Conservation (phyloP, 2,888 invertebrate species). For the Zelleria hepariella region DNA sequence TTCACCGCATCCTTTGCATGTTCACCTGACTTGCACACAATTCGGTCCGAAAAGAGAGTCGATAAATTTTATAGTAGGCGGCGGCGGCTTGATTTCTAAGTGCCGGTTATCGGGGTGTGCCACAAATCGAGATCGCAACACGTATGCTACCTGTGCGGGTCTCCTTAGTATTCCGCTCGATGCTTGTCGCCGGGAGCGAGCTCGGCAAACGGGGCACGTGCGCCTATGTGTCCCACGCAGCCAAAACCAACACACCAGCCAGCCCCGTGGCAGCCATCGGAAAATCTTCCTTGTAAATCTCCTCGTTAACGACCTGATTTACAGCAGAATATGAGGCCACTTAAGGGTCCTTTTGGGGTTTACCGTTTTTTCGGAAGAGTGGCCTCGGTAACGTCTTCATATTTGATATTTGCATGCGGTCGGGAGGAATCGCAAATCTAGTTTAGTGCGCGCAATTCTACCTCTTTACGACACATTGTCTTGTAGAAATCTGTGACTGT, state of each 20-base stretch:
- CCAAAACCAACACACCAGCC: conserved; percentile 43
- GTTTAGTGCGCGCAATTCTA: not conserved
- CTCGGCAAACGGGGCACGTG: conserved; percentile 62
- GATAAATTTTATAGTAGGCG: conserved; percentile 57
- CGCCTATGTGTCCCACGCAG: conserved; percentile 67
- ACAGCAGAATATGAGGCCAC: conserved; percentile 19
- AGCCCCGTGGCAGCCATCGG: conserved; percentile 35
- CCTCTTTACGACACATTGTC: no score
- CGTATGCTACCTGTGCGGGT: conserved; percentile 44
- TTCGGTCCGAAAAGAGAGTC: conserved; percentile 51
- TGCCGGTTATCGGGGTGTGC: conserved; percentile 70
- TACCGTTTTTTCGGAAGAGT: not conserved
- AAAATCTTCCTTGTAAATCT: conserved; percentile 70
- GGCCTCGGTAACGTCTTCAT: not conserved
- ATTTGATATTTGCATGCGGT: not conserved
- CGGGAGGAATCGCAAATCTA: no score
- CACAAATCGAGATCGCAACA: conserved; percentile 64
- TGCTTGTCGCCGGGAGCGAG: conserved; percentile 44
- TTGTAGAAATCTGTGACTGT: no score
- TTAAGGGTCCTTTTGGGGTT: not conserved
- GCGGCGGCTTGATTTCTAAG: conserved; percentile 64
- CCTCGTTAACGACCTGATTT: conserved; percentile 65
- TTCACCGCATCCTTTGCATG: conserved; percentile 30
- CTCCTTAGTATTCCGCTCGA: conserved; percentile 51
- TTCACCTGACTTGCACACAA: conserved; percentile 35